phyloP scores from a whole-genome alignment of 2,113 vertebrate species.

The Notothenia coriiceps region DNA sequence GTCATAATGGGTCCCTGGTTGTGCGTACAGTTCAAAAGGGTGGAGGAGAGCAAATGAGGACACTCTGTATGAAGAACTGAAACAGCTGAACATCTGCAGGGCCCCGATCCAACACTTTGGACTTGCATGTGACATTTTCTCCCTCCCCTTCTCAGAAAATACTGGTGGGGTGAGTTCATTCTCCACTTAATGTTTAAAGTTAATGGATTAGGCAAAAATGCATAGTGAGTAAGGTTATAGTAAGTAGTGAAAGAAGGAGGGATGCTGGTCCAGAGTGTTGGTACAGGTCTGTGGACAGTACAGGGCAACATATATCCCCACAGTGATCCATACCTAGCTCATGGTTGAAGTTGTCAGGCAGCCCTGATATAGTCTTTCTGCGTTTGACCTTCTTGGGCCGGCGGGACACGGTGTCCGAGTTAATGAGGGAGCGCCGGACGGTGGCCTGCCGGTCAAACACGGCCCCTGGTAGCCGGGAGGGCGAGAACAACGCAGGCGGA shows the following conservation, averaged over 20 bases:
- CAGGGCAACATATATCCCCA: slow-evolving; percentile 82
- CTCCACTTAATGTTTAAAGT: not conserved
- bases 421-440: slow-evolving; percentile 97
- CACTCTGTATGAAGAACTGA: slow-evolving; percentile 29
- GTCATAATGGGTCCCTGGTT: slow-evolving; percentile 19
- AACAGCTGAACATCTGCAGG: slow-evolving; percentile 40
- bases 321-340: slow-evolving; percentile 98
- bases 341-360: slow-evolving; percentile 96
- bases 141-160: slow-evolving; percentile 8
- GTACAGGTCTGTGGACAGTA: slow-evolving; percentile 69
- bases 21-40: slow-evolving; percentile 3
- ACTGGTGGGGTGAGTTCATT: not conserved
- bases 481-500: slow-evolving; percentile 93
- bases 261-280: slow-evolving; percentile 60
- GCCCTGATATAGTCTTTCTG: slow-evolving; percentile 99
- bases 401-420: slow-evolving; percentile 97
- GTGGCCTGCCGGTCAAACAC: slow-evolving; percentile 99
- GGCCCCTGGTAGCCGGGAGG: slow-evolving; percentile 93
- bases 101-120: slow-evolving; percentile 47
- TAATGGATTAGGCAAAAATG: slow-evolving; percentile 1
- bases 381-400: slow-evolving; percentile 99
- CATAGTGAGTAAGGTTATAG: not conserved
- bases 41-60: slow-evolving; percentile 44
- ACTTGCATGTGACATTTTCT: slow-evolving; percentile 21
- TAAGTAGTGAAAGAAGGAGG: slow-evolving; percentile 6